Conservation (phyloP, 2,888 invertebrate genomes). For the Allolobophora icterica region DNA sequence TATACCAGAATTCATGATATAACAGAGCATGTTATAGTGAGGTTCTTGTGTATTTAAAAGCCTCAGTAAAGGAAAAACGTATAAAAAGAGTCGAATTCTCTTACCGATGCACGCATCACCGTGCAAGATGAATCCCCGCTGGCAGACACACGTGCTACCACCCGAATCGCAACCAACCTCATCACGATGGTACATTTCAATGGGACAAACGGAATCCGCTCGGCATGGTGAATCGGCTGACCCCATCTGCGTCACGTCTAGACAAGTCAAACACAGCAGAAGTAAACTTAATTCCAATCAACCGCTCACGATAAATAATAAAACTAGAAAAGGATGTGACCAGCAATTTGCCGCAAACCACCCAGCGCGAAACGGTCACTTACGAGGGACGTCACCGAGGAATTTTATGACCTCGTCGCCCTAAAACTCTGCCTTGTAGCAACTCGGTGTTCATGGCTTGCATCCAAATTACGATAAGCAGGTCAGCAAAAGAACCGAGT, state of each 20-base stretch:
- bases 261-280: neutral
- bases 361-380: neutral
- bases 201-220: neutral
- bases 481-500: neutral
- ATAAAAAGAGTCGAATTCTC: neutral
- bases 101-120: neutral
- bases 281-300: neutral
- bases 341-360: neutral
- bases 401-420: neutral
- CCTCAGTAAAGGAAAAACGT: neutral
- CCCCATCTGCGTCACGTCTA: neutral
- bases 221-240: neutral
- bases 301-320: neutral
- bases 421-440: neutral
- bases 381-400: neutral
- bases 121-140: neutral
- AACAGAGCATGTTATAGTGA: no score
- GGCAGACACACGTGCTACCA: neutral
- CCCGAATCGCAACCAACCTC: neutral
- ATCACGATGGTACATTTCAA: neutral
- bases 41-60: neutral
- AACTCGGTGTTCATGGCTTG: neutral
- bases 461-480: constrained; percentile 17
- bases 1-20: no score
- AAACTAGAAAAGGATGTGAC: neutral